Conservation (phyloP, 1,140 invertebrate species). For the Euschistus heros region DNA sequence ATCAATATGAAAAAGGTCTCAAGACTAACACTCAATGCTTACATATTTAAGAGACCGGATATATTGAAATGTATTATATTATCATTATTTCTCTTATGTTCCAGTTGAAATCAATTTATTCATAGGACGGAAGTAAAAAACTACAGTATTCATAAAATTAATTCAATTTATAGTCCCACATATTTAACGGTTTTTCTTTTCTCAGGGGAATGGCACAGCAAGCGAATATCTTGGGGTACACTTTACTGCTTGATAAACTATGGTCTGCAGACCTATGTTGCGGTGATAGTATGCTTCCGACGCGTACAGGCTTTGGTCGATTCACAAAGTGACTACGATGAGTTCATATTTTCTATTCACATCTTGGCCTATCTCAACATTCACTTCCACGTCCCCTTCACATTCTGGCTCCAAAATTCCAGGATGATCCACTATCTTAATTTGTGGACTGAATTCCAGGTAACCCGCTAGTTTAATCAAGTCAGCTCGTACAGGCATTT, state of each 20-base stretch:
- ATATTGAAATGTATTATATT: too few relatives aligned
- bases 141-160: too few relatives aligned
- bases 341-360: constrained; percentile 22
- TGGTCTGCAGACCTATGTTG: constrained; percentile 18
- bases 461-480: not conserved
- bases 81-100: too few relatives aligned
- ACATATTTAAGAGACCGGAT: too few relatives aligned
- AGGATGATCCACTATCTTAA: constrained; percentile 10
- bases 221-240: not conserved
- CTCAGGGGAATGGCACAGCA: constrained; percentile 12
- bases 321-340: constrained; percentile 17
- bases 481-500: not conserved
- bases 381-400: constrained; percentile 19
- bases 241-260: constrained; percentile 18
- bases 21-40: too few relatives aligned
- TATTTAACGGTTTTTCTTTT: not conserved
- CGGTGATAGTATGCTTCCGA: constrained; percentile 7
- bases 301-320: constrained; percentile 11
- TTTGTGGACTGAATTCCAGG: constrained; percentile 16
- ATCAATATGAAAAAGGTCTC: too few relatives aligned
- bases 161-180: too few relatives aligned
- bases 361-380: constrained; percentile 20
- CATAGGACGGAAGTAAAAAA: too few relatives aligned
- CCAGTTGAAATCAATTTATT: too few relatives aligned
- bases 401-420: constrained; percentile 10